A percentile compares a stretch with the other conserved stretches of the same genome.
These are phyloP conservation scores for Umimayanthus chanpuru DNA, from an alignment of 92 coral and sea anemone species.

Conservation along the genomic window DNA sequence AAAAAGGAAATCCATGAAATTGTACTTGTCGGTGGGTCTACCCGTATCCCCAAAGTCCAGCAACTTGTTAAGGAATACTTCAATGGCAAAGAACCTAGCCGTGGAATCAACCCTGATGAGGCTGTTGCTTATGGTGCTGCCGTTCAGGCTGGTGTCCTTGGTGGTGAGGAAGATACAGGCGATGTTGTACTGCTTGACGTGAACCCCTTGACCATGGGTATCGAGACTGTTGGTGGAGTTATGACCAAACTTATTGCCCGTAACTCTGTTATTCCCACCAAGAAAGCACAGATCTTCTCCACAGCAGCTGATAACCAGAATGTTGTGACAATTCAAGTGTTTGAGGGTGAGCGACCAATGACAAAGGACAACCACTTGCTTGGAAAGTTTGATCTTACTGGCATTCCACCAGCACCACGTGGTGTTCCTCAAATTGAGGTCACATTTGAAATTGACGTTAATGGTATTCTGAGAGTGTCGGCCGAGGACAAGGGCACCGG, in stretches of 20 bases:
- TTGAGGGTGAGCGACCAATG: slow-evolving; percentile 98
- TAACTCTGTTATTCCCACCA: slow-evolving; percentile 97
- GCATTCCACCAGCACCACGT: slow-evolving; percentile 99
- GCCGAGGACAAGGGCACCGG: slow-evolving; percentile 99
- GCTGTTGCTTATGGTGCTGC: slow-evolving; percentile 99
- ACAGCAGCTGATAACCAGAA: slow-evolving; percentile 99
- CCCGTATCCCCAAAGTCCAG: slow-evolving; percentile 97
- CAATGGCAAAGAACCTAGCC: slow-evolving; percentile 95
- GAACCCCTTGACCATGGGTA: slow-evolving; percentile 95
- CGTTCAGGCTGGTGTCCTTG: slow-evolving; percentile 98
- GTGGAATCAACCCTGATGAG: slow-evolving; percentile 99
- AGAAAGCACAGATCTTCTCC: slow-evolving; percentile 97
- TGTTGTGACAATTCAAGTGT: slow-evolving; percentile 98
- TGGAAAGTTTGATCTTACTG: slow-evolving; percentile 96
- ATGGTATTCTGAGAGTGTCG: slow-evolving; percentile 96
- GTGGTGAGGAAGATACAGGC: slow-evolving; percentile 98
- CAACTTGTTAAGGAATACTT: slow-evolving; percentile 89
- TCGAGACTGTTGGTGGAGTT: slow-evolving; percentile 99
- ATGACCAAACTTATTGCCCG: slow-evolving; percentile 97
- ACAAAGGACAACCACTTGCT: slow-evolving; percentile 94
- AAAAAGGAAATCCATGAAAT: slow-evolving; percentile 92
- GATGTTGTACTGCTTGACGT: slow-evolving; percentile 97
- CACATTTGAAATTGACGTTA: slow-evolving; percentile 95
- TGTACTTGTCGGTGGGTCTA: slow-evolving; percentile 98
- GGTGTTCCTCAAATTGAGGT: slow-evolving; percentile 99